Base-by-base conservation (phyloP, 2,888 invertebrate genomes). In the Ochlodes sylvanus region DNA sequence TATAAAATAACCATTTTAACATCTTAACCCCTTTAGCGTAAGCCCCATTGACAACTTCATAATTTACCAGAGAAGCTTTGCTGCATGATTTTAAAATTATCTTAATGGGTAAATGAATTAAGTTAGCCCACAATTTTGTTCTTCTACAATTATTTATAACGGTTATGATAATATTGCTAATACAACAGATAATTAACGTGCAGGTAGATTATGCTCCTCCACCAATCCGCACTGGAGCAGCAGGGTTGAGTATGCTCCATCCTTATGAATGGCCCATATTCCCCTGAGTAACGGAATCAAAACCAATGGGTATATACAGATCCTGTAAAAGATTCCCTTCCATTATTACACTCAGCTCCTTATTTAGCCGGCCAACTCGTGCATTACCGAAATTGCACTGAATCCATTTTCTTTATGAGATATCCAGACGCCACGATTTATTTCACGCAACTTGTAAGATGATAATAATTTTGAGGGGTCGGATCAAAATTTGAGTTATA, bases 301-400 rank as follows among this genome's bases (percentile, higher is more conserved):
- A 50, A 50, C 7, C 9, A 21, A 21, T 19, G 4, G 17, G 54
- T 54, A 21, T 7, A 55, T 6, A 63, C 52, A 38, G 38, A 21
- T 50, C 73, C 73, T 74, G 74, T 79, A 75, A 76, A 78, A 78
- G 77, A 77, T 76, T 80, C 76, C 79, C 79, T 81, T 86, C 85
- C 85, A 87, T 88, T 87, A 89, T 87, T 87, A 84, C 79, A 79
- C 76, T 79, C 80, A 74, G 78, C 72, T 83, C 79, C 79, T 77
- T 80, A 79, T 82, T 79, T 81, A 77, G 82, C 79, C 79, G 81
- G 88, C 85, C 87, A 88, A 89, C 82, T 85, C 84, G 79, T 89
- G 87, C 90, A 90, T 90, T 90, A 90, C 88, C 77, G 83, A 88
- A 89, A 90, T 90, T 90, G 90, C 87, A 86, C 79, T 79, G 82